These are phyloP conservation scores for Lepetodrilus schrolli DNA, from an alignment of 2,888 invertebrate species.

Conservation along the genomic window DNA sequence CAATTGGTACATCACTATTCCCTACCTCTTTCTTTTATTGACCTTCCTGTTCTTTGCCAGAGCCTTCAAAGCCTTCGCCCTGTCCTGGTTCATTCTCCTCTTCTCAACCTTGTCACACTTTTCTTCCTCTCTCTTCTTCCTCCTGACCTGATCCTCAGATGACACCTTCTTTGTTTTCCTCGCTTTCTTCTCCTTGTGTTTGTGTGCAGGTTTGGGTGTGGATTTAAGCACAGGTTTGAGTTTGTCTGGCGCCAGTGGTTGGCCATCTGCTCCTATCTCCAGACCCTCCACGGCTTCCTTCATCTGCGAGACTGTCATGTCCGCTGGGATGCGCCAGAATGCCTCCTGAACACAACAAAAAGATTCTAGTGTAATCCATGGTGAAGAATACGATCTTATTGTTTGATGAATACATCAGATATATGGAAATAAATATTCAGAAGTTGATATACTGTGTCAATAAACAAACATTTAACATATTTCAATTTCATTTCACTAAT, in stretches of 20 bases:
- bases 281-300: conserved; percentile 82
- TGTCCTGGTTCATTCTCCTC: conserved; percentile 27
- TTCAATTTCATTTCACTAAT: no score
- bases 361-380: neutral
- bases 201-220: no score
- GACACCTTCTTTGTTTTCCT: conserved; percentile 13
- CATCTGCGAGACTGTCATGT: conserved; percentile 78
- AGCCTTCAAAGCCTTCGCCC: conserved; percentile 35
- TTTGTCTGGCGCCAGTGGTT: conserved; percentile 48
- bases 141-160: neutral
- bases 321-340: conserved; percentile 90
- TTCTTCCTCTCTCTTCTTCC: neutral
- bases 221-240: conserved; percentile 41
- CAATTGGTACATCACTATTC: neutral
- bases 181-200: conserved; percentile 24
- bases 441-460: no score
- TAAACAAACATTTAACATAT: no score
- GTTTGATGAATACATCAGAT: neutral
- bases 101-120: neutral
- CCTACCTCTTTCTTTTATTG: conserved; percentile 27
- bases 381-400: no score
- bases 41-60: conserved; percentile 42
- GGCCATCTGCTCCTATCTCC: conserved; percentile 72
- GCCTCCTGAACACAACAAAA: conserved; percentile 79
- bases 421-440: neutral